Conservation (phyloP, 2,797 vertebrate species). For the Sarcoramphus papa region DNA sequence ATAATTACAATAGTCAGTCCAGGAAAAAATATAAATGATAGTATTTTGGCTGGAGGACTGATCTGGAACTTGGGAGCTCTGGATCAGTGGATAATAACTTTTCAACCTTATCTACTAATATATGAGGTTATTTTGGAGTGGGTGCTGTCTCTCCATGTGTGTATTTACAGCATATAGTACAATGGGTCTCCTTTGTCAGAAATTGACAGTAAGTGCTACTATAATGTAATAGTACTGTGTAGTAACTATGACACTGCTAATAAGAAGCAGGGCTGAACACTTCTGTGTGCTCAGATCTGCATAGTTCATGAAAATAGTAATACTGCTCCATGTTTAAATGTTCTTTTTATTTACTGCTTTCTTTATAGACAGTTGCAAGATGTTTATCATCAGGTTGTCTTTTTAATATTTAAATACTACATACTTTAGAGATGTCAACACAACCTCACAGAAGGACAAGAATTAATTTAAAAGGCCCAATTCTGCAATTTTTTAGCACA, state of each 20-base stretch:
- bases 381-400: neutral
- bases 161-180: neutral
- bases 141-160: neutral
- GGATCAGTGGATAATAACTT: neutral
- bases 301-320: neutral
- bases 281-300: neutral
- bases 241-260: neutral
- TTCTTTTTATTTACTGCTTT: neutral
- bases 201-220: neutral
- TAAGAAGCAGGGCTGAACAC: neutral
- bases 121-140: neutral
- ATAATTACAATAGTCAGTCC: neutral
- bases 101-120: neutral
- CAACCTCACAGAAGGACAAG: neutral
- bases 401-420: neutral
- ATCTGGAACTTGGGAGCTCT: neutral
- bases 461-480: neutral
- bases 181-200: neutral
- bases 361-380: neutral
- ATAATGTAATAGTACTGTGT: neutral
- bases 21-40: neutral
- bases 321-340: neutral
- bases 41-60: neutral
- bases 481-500: neutral
- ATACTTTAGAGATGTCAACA: neutral